Evolutionary conservation across 1,140 invertebrate species (phyloP).

Genomic region (Radopholus similis): DNA sequence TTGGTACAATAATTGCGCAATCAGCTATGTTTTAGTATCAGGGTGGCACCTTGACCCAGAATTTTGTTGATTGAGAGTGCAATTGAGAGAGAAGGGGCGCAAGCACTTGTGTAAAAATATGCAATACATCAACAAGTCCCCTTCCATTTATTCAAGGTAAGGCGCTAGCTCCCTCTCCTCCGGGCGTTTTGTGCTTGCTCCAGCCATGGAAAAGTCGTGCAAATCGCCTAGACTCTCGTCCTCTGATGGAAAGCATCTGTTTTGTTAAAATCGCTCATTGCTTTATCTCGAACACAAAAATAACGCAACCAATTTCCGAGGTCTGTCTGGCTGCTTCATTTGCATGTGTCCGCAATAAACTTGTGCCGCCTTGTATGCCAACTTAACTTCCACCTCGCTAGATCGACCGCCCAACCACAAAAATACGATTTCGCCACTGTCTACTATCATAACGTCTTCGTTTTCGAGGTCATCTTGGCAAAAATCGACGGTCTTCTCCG

Average conservation of each 20-base stretch:
- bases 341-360: conserved; percentile 96
- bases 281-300: neutral
- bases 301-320: conserved; percentile 73
- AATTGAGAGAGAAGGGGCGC: too few species aligned
- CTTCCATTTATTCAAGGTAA: too few species aligned
- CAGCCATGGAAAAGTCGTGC: conserved; percentile 98
- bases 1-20: too few species aligned
- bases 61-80: too few species aligned
- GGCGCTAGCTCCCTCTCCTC: too few species aligned
- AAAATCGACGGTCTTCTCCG: conserved; percentile 98
- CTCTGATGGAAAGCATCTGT: conserved; percentile 84
- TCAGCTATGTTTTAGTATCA: too few species aligned
- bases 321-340: conserved; percentile 84
- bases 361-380: conserved; percentile 97
- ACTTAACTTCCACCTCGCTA: conserved; percentile 96
- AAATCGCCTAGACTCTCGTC: conserved; percentile 88
- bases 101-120: too few species aligned
- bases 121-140: too few species aligned
- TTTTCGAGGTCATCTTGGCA: conserved; percentile 97
- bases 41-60: too few species aligned
- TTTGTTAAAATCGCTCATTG: neutral
- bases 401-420: conserved; percentile 88
- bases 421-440: conserved; percentile 95
- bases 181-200: conserved; percentile 65
- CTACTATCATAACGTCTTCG: conserved; percentile 99